Base-by-base conservation (phyloP, 2,113 vertebrate genomes). In the Ranitomeya variabilis region DNA sequence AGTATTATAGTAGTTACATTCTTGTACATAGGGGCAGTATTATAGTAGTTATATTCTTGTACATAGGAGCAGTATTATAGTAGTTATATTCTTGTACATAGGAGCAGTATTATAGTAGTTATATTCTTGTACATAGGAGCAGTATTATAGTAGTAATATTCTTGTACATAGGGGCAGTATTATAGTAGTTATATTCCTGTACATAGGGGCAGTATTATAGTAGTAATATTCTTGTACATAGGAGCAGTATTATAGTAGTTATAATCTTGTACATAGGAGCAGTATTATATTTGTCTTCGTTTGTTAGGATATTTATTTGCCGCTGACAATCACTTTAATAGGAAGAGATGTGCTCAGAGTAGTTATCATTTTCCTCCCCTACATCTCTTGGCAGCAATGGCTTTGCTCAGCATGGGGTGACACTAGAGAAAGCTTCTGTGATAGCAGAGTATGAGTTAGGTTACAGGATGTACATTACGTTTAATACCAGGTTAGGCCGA, bases 401-500 rank as follows among this genome's bases (percentile, higher is more conserved):
- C 71, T 45, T 23, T 69, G 66, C 66, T 26, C 66, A 69, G 66
- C 21, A 69, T 37, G 69, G 31, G 26, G 18, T 18, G 16, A 74
- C 71, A 37, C 15, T 51, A 37, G 16, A 45, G 71, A 74, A 74
- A 73, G 69, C 69, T 73, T 6, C 23, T 57, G 13, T 10, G 52
- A 26, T 62, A 31, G 57, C 80, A 21, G 18, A 5, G 37, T 7
- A 62, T 23, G 23, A 51, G 60, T 37, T 18, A 51, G 13, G 37
- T 45, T 45, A 9, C 59, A 64, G 80, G 80, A 82, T 82, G 59
- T n/a, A 37, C 60, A 64, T 51, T 66, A 64, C 14, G n/a, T 9
- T 26, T 64, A 82, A 82, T 82, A 6, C 80, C 26, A 64, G 80
- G 66, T 82, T 64, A 82, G 55, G 80, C 6, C n/a, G 21, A 23